Conservation (phyloP, 2,888 invertebrate species). For the Colostygia pectinataria region DNA sequence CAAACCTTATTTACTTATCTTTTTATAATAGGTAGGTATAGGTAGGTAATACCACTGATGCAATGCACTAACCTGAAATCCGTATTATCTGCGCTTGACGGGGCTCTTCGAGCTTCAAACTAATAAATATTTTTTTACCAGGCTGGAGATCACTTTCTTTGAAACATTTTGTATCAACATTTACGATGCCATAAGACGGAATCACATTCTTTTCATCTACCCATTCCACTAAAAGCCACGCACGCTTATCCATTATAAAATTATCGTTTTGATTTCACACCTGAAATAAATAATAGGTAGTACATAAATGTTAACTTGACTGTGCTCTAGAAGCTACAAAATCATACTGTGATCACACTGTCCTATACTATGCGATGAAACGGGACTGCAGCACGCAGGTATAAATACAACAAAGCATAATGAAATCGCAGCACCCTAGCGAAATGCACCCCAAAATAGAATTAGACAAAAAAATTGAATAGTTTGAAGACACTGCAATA, state of each 20-base stretch:
- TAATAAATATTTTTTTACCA: constrained; percentile 50
- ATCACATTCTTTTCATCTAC: constrained; percentile 51
- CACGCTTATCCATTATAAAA: constrained; percentile 43
- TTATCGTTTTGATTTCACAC: neutral
- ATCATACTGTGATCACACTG: constrained; percentile 25
- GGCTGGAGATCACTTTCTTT: constrained; percentile 45
- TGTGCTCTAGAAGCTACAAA: constrained; percentile 27
- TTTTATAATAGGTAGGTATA: too few relatives aligned
- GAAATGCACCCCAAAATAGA: constrained; percentile 34
- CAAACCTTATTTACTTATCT: too few relatives aligned
- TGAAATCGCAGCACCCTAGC: constrained; percentile 34
- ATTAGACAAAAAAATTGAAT: constrained; percentile 33
- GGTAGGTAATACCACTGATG: too few relatives aligned
- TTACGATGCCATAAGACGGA: constrained; percentile 55
- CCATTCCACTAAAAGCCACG: constrained; percentile 68
- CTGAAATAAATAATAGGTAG: neutral
- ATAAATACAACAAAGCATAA: constrained; percentile 40
- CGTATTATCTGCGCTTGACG: constrained; percentile 54
- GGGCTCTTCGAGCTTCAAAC: constrained; percentile 40
- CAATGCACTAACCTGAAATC: constrained; percentile 58
- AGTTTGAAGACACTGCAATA: constrained; percentile 29
- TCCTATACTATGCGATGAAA: too few relatives aligned
- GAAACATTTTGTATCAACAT: constrained; percentile 42
- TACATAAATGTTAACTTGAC: constrained; percentile 5
- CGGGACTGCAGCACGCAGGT: constrained; percentile 37